Percentiles rank a stretch among this genome's conserved stretches.
Conservation (phyloP, 2,888 invertebrate species). For the Pimpla rufipes region DNA sequence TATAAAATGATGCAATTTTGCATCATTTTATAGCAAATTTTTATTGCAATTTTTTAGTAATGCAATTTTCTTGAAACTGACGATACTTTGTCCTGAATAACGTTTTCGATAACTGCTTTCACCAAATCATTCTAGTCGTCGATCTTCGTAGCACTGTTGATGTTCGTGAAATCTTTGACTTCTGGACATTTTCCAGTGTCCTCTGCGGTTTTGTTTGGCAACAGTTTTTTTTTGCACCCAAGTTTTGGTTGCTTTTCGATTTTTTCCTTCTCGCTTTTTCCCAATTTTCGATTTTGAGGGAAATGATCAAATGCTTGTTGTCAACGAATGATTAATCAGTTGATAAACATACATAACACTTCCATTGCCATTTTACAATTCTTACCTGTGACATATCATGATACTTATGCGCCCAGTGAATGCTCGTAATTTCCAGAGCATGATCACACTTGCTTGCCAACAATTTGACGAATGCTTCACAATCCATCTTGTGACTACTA, state of each 20-base stretch:
- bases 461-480: neutral
- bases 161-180: constrained; percentile 2
- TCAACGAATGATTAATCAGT: neutral
- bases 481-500: constrained; percentile 14
- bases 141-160: neutral
- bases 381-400: constrained; percentile 9
- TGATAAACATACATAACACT: neutral
- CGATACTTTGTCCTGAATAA: neutral
- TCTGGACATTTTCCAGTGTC: neutral
- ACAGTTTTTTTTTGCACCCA: neutral
- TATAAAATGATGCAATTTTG: too few relatives aligned
- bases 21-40: too few relatives aligned
- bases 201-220: neutral
- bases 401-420: neutral
- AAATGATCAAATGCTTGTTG: constrained; percentile 7
- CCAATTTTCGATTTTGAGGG: constrained; percentile 70
- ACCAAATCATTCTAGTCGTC: constrained; percentile 3
- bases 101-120: neutral
- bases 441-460: neutral
- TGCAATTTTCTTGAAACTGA: neutral
- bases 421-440: neutral
- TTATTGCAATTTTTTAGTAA: too few relatives aligned
- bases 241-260: neutral
- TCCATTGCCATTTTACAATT: neutral
- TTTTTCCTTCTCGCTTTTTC: neutral